Base-by-base conservation (phyloP, 2,113 vertebrate genomes). In the Mohoua ochrocephala region DNA sequence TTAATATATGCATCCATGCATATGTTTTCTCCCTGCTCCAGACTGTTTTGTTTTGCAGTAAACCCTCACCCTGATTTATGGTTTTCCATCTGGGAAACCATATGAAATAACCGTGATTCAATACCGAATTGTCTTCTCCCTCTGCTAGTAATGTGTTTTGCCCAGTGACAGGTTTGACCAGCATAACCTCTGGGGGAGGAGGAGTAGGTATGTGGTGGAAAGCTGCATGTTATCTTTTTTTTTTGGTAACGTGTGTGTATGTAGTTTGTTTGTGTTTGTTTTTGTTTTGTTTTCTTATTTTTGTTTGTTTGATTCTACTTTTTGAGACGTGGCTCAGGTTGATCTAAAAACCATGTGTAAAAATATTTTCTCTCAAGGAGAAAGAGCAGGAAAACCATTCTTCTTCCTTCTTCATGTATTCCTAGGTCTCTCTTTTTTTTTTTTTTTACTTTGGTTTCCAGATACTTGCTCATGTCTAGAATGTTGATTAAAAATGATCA, bases 1-100 rank as follows among this genome's bases (percentile, higher is more conserved):
- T 87, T 90, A 91, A 79, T 90, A 20, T 74, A 89, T 87, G 70
- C 49, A 71, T 68, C n/a, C 24, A n/a, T 91, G 53, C 74, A 61
- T 90, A 85, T 91, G 90, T 90, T 95, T 87, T 49, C 44, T 61
- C 52, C 21, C 35, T 73, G 87, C 67, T 93, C 78, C 90, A 96
- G 87, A 85, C 49, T 93, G 87, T 91, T 95, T 87, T 93, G 57
- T 79, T 87, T 95, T 94, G 74, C 84, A 87, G 26, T 44, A 85
- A 91, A 64, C 75, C n/a, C 28, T 89, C 41, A 63, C 61, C 87
- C 82, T 79, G 22, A 56, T 97, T 89, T 87, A 79, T 57, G 70
- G 53, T 50, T 89, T 95, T 87, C 96, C 90, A 94, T 96, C 87
- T 95, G 95, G 74, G 41, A 95, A 87, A 74, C 76, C 87, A 91